Base-by-base conservation (phyloP, 2,797 vertebrate genomes). In the Distichodus sexfasciatus region DNA sequence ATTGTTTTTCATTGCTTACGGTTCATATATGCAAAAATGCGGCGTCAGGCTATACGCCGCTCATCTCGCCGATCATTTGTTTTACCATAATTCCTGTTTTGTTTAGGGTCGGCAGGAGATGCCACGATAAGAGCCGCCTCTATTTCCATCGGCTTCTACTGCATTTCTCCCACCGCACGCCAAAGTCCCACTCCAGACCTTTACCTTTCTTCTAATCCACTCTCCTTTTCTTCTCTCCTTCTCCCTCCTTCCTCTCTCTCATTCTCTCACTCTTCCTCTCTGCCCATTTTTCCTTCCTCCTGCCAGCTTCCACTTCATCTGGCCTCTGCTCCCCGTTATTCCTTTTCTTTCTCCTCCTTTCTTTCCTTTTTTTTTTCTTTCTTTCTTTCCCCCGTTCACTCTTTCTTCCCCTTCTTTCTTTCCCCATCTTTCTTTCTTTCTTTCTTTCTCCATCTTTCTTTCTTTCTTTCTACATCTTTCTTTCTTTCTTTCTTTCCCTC, bases 1-100 rank as follows among this genome's bases (percentile, higher is more conserved):
- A 92, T 85, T 31, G 85, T 81, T 81, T 87, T 89, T 90, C 89
- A 89, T 88, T 87, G 85, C 84, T 87, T 91, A 90, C 88, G 75
- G 82, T 84, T 85, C 84, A 82, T 85, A 81, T 89, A 90, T 91
- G 90, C 90, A 91, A 91, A 91, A 84, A 91, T n/a, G n/a, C n/a
- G n/a, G n/a, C n/a, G n/a, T n/a, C n/a, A n/a, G n/a, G n/a, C n/a
- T n/a, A n/a, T n/a, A n/a, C n/a, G n/a, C n/a, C n/a, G n/a, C n/a
- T n/a, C n/a, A n/a, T n/a, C n/a, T n/a, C n/a, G n/a, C n/a, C n/a
- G n/a, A n/a, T n/a, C n/a, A n/a, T 83, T 76, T 69, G 61, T 64
- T 80, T 86, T 81, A 74, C 58, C 65, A 71, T 77, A 81, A 84
- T 76, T 79, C 74, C 75, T 85, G 76, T 76, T 85, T 87, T 87